These are phyloP conservation scores for Sycophaga agraensis DNA, from an alignment of 1,140 invertebrate species.

Conservation along the genomic window DNA sequence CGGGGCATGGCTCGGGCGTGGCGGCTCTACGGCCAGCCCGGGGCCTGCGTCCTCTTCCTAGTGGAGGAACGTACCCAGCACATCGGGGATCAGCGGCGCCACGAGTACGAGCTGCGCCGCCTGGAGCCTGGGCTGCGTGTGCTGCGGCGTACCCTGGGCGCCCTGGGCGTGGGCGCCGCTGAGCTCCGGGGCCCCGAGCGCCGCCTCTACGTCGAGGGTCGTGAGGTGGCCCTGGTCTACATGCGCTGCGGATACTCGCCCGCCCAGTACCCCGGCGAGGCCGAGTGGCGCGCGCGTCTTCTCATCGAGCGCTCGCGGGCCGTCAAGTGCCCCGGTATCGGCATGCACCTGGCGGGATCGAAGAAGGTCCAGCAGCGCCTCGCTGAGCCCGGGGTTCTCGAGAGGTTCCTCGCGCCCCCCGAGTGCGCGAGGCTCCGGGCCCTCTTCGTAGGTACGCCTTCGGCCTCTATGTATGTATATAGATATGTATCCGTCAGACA, in stretches of 20 bases:
- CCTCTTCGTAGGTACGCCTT: slow-evolving; percentile 75
- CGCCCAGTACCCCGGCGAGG: slow-evolving; percentile 72
- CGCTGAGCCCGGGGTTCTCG: slow-evolving; percentile 57
- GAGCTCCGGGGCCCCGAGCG: slow-evolving; percentile 58
- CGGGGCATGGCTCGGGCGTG: slow-evolving; percentile 75
- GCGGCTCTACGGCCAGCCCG: too few species aligned
- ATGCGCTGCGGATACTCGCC: slow-evolving; percentile 89
- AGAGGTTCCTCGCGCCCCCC: not conserved
- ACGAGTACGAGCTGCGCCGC: slow-evolving; percentile 81
- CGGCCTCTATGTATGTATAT: too few species aligned
- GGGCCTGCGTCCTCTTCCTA: slow-evolving; percentile 81
- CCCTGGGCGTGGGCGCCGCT: slow-evolving; percentile 62
- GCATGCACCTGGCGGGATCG: slow-evolving; percentile 79
- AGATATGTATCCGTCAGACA: too few species aligned
- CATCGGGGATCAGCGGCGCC: slow-evolving; percentile 85
- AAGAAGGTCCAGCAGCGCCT: slow-evolving; percentile 90
- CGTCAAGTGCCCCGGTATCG: slow-evolving; percentile 93
- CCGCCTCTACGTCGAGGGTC: slow-evolving; percentile 64
- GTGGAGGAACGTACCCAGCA: slow-evolving; percentile 84
- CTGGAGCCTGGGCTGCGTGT: slow-evolving; percentile 69
- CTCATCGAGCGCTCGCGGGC: slow-evolving; percentile 81
- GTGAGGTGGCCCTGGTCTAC: slow-evolving; percentile 86
- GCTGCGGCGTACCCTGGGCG: slow-evolving; percentile 67
- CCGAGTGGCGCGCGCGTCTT: slow-evolving; percentile 83
- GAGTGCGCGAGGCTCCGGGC: not conserved